Percentiles rank a stretch among this genome's conserved stretches.
phyloP scores from a whole-genome alignment of 2,888 invertebrate species.

The Arge pagana region DNA sequence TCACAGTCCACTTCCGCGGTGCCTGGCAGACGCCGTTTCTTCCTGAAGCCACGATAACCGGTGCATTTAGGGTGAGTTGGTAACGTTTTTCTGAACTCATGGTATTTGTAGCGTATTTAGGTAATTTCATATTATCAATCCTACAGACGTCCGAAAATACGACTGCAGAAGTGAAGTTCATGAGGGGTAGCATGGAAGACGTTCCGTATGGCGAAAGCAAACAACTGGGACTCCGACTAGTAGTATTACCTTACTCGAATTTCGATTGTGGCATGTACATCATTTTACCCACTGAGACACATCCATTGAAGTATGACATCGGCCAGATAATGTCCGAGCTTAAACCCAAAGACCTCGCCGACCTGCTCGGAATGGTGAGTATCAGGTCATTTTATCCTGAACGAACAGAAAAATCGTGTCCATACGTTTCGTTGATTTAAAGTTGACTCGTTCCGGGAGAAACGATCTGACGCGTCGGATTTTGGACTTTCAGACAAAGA shows the following conservation, averaged over 20 bases:
- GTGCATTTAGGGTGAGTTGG: conserved; percentile 41
- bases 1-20: conserved; percentile 59
- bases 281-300: conserved; percentile 53
- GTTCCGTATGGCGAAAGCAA: conserved; percentile 51
- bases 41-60: conserved; percentile 46
- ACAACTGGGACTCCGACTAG: conserved; percentile 49
- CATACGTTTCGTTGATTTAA: background rate
- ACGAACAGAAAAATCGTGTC: too few relatives aligned
- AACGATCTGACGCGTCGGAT: background rate
- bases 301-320: conserved; percentile 44
- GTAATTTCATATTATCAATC: too few relatives aligned
- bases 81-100: conserved; percentile 23
- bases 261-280: conserved; percentile 58
- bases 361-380: conserved; percentile 37
- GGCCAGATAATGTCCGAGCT: conserved; percentile 40
- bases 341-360: conserved; percentile 39
- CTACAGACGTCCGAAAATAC: conserved; percentile 24
- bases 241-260: conserved; percentile 58
- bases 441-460: background rate
- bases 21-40: conserved; percentile 59
- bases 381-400: background rate
- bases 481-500: conserved; percentile 9
- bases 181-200: conserved; percentile 46
- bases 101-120: too few relatives aligned
- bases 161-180: conserved; percentile 43